These are phyloP conservation scores for Colletes collaris DNA, from an alignment of 2,888 invertebrate species.

Conservation along the genomic window DNA sequence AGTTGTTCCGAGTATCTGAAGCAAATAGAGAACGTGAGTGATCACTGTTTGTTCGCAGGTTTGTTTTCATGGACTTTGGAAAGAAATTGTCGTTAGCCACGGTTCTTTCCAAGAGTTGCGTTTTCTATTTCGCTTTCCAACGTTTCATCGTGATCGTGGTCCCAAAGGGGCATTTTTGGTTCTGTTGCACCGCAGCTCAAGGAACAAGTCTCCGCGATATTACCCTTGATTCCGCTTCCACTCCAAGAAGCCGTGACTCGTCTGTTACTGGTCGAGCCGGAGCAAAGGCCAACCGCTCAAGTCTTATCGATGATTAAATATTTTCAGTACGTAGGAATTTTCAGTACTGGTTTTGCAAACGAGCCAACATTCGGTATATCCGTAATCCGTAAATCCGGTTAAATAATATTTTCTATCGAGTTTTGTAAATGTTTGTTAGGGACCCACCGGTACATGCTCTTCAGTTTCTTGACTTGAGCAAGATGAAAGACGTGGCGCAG, in stretches of 20 bases:
- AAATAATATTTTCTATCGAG: background rate
- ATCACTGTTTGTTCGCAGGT: background rate
- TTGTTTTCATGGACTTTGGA: constrained; percentile 5
- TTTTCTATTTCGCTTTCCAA: background rate
- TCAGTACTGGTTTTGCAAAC: background rate
- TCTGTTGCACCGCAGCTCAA: constrained; percentile 87
- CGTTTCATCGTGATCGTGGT: background rate
- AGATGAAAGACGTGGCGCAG: constrained; percentile 94
- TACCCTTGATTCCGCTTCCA: constrained; percentile 91
- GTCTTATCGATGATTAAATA: constrained; percentile 94
- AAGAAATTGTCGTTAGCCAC: background rate
- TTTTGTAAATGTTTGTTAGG: constrained; percentile 83
- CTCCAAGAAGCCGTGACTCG: constrained; percentile 95
- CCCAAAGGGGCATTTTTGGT: constrained; percentile 2
- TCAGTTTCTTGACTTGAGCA: constrained; percentile 96
- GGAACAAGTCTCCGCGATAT: constrained; percentile 90
- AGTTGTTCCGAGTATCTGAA: constrained; percentile 94
- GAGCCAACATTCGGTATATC: background rate
- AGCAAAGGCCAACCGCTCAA: constrained; percentile 95
- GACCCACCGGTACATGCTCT: constrained; percentile 96
- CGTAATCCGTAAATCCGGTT: background rate
- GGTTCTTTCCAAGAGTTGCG: background rate
- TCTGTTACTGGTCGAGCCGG: constrained; percentile 92
- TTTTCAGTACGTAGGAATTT: constrained; percentile 83
- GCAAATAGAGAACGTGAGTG: constrained; percentile 94